These are phyloP conservation scores for Omphaloscelis lunosa DNA, from an alignment of 2,888 invertebrate genomes.

Conservation along the genomic window DNA sequence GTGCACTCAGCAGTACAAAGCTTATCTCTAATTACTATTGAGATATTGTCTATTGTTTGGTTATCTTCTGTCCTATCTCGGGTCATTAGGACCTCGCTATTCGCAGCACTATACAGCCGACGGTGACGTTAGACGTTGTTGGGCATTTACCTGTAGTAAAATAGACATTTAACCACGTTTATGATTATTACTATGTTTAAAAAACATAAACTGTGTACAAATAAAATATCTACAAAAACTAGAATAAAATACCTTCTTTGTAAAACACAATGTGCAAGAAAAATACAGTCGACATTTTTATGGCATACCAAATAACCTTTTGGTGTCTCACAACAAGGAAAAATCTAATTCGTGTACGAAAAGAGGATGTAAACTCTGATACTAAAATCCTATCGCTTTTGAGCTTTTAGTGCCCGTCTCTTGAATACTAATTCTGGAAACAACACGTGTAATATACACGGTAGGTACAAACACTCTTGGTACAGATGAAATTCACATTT, in stretches of 20 bases:
- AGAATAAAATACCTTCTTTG: background rate
- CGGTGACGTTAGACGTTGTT: background rate
- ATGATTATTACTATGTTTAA: background rate
- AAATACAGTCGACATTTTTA: background rate
- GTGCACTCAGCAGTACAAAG: background rate
- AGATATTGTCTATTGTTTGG: background rate
- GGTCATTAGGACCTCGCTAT: background rate
- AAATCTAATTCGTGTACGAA: background rate
- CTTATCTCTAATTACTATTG: constrained; percentile 18
- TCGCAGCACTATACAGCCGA: background rate
- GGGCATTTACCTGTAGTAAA: background rate
- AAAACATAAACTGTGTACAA: background rate
- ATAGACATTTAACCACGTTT: background rate
- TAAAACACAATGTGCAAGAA: background rate
- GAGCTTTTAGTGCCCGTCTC: constrained; percentile 10
- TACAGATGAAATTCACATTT: background rate
- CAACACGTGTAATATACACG: background rate
- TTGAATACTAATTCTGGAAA: constrained; percentile 21
- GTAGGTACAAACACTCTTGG: background rate
- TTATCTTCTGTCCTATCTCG: constrained; percentile 18
- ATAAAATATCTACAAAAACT: background rate
- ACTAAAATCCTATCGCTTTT: constrained; percentile 17
- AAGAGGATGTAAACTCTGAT: constrained; percentile 1
- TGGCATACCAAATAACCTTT: background rate
- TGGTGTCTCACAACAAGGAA: too few relatives aligned